Evolutionary conservation across 2,113 vertebrate species (phyloP), one percentile per base, ranked within the genome.

Genomic region (Rhinichthys klamathensis): DNA sequence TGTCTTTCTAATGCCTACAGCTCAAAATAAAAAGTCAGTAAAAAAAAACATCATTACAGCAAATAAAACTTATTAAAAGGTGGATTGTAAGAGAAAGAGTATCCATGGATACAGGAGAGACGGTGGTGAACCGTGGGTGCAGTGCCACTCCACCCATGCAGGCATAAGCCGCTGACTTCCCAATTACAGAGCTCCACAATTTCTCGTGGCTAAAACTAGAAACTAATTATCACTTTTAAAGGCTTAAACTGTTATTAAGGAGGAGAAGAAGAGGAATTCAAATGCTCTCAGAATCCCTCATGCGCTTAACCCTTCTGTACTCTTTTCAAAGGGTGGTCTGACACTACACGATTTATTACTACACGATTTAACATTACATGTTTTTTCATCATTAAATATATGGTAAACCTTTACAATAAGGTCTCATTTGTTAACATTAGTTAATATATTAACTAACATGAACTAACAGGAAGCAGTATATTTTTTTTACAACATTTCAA

Each of bases 241-340:
- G 91, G 89, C 92, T 92, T 90, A 93, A 93, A 93, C 94, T 94
- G 93, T 95, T 93, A 95, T 95, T 95, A 93, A 91, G 90, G 92
- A 85, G 87, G 79, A 82, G 89, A 51, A 73, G 73, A 44, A 90
- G 84, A 85, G 61, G 35, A 89, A 86, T 75, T 75, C 30, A 65
- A 82, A 61, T 49, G 6, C 25, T 84, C 49, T 82, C 77, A 6
- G 32, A 65, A 76, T 76, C 74, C 65, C n/a, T 61, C 12, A 23
- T 78, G 56, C 44, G 44, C 75, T 93, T 90, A 93, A 93, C 90
- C 89, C 91, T 86, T 27, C 35, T 44, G 49, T 72, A 35, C 67
- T 58, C 11, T 23, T n/a, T 70, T 27, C 83, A 65, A 77, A 63
- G 32, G 27, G 74, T 67, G 70, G 32, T 67, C 61, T 74, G 56